Evolutionary conservation across 1,140 invertebrate species (phyloP), one percentile per base, ranked within the genome.

Genomic region (Drosophila ananassae): DNA sequence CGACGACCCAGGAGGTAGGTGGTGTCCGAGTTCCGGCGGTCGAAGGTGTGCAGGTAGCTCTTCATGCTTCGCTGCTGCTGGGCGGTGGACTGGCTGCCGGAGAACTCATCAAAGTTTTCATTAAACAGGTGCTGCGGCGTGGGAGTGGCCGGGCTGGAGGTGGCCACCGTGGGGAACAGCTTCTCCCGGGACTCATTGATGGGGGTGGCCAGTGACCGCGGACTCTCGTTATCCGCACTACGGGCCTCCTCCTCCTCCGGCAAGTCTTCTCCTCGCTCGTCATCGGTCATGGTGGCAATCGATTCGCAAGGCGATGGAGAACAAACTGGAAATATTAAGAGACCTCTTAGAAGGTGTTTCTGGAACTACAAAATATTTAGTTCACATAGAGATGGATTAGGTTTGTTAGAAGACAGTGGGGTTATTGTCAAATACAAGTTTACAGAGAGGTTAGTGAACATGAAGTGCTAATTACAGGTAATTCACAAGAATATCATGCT

Each of bases 271-370:
- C 92, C 92, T 30, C 92, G 92, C 2, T 94, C 92, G 30, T 92
- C 92, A 69, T 94, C 93, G 9, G 93, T 92, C 3, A 94, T 93
- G 50, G 95, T 95, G 51, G 93, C 93, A 9, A 96, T 92, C 7
- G 95, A 96, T 55, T 95, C 95, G 69, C 95, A 95, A 0, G 96
- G 95, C 8, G 95, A 96, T 0, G 96, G 96, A 32, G 95, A 96
- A 63, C 95, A 94, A 3, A 94, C 95, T 53, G 93, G 91, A 79
- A 52, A 95, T 24, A 47, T 12, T 84, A 0, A 22, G 44, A 24
- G 6, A 4, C 2, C 32, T 34, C 58, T 48, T 69, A 21, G 17
- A 24, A 46, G 41, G 0, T 13, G 13, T 17, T 32, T 3, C n/a
- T 8, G n/a, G n/a, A 28, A 3, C 4, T 0, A 2, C 3, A 13